Conservation (phyloP, 2,797 vertebrate species). For the Gallinago solitaria region DNA sequence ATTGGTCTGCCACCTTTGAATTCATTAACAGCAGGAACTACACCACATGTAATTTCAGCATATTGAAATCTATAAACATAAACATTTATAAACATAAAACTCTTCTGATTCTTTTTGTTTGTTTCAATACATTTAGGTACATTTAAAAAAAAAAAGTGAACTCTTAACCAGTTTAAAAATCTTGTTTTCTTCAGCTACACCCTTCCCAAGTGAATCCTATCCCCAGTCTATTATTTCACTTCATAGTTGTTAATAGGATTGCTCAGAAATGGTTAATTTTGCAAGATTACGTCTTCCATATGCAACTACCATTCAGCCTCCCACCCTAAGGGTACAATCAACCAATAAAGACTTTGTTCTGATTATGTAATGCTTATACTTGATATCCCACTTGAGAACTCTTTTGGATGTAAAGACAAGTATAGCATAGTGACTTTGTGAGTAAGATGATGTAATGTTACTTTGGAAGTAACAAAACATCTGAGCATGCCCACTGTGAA, state of each 20-base stretch:
- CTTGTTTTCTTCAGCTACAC: neutral
- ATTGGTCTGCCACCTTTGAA: neutral
- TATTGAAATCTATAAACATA: neutral
- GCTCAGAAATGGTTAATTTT: conserved; percentile 45
- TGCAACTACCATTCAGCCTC: conserved; percentile 24
- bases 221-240: neutral
- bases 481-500: neutral
- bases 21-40: conserved; percentile 30
- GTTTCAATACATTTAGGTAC: neutral
- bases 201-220: neutral
- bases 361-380: conserved; percentile 51
- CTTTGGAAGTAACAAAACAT: conserved; percentile 2
- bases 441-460: conserved; percentile 37
- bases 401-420: conserved; percentile 21
- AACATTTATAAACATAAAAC: neutral
- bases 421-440: conserved; percentile 36
- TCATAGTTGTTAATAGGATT: neutral
- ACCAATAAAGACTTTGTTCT: conserved; percentile 36
- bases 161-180: neutral
- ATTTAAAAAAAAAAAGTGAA: neutral
- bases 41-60: neutral
- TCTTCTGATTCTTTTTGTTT: neutral
- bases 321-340: conserved; percentile 32
- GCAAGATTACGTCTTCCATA: conserved; percentile 15
- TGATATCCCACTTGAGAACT: conserved; percentile 48